A percentile compares a stretch with the other conserved stretches of the same genome.
phyloP scores from a whole-genome alignment of 2,113 vertebrate species.

The Xerus inauris region DNA sequence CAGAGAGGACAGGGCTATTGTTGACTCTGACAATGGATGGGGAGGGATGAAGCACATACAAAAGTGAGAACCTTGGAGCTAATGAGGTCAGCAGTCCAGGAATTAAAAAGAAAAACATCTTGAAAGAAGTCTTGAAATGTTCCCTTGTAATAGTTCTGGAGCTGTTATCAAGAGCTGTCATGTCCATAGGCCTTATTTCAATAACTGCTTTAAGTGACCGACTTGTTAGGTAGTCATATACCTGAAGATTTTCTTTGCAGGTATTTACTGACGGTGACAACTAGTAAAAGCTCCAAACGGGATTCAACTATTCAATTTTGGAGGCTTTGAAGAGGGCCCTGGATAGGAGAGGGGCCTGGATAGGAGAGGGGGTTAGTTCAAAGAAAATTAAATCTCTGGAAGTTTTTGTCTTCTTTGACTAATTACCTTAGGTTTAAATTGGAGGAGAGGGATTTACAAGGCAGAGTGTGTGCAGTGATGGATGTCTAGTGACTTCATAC shows the following conservation, averaged over 20 bases:
- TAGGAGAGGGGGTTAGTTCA: background rate
- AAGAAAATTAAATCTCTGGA: constrained; percentile 37
- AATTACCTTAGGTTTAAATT: constrained; percentile 56
- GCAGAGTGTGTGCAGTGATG: background rate
- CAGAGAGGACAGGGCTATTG: constrained; percentile 29
- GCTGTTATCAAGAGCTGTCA: constrained; percentile 57
- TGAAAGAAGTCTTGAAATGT: background rate
- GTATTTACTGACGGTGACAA: constrained; percentile 50
- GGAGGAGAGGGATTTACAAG: background rate
- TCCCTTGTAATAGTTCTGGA: constrained; percentile 14
- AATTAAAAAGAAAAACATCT: constrained; percentile 50
- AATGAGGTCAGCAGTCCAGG: constrained; percentile 54
- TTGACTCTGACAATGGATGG: constrained; percentile 4
- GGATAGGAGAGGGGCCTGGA: background rate
- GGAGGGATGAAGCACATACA: background rate
- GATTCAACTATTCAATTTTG: background rate
- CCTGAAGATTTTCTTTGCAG: constrained; percentile 24
- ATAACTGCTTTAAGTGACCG: background rate
- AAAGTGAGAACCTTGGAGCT: background rate
- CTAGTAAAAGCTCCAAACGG: constrained; percentile 44
- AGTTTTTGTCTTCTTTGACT: constrained; percentile 61
- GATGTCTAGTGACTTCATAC: background rate
- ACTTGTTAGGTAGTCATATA: background rate
- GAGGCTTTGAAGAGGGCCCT: constrained; percentile 13
- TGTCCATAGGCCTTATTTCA: constrained; percentile 3